Percentiles rank a stretch among this genome's conserved stretches.
Conservation (phyloP, 2,888 invertebrate genomes). For the Candidula unifasciata region DNA sequence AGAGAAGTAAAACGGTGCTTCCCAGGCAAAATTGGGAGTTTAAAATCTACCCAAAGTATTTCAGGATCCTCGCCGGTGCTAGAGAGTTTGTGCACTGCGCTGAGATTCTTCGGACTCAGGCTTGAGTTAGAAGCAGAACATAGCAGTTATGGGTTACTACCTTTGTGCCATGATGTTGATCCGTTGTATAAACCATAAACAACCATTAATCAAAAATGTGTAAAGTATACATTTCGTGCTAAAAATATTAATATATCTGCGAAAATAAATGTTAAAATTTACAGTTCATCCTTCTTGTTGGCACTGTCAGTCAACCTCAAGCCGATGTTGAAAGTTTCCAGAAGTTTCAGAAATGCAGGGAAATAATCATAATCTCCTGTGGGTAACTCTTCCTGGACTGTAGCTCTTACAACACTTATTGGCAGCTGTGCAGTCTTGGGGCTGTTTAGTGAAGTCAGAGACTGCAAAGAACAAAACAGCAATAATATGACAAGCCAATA, state of each 20-base stretch:
- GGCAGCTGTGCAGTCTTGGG: constrained; percentile 23
- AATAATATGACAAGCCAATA: neutral
- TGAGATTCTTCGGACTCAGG: no score
- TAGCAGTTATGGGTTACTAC: no score
- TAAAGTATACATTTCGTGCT: neutral
- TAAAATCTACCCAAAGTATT: no score
- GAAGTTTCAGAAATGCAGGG: constrained; percentile 28
- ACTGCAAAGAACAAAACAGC: constrained; percentile 7
- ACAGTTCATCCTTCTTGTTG: constrained; percentile 28
- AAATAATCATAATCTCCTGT: constrained; percentile 37
- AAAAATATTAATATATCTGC: neutral
- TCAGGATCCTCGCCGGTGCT: no score
- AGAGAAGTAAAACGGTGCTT: no score
- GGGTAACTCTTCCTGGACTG: constrained; percentile 15
- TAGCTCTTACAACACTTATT: constrained; percentile 11
- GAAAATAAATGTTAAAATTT: neutral
- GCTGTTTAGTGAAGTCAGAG: neutral
- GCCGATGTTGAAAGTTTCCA: constrained; percentile 49
- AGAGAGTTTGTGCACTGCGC: no score
- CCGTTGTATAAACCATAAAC: no score
- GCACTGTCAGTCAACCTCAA: constrained; percentile 30
- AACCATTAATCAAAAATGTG: no score
- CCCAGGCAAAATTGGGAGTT: no score
- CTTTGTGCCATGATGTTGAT: no score
- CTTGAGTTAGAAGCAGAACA: no score